Conservation (phyloP, 92 coral and sea anemone genomes). For the Zoanthus sociatus region DNA sequence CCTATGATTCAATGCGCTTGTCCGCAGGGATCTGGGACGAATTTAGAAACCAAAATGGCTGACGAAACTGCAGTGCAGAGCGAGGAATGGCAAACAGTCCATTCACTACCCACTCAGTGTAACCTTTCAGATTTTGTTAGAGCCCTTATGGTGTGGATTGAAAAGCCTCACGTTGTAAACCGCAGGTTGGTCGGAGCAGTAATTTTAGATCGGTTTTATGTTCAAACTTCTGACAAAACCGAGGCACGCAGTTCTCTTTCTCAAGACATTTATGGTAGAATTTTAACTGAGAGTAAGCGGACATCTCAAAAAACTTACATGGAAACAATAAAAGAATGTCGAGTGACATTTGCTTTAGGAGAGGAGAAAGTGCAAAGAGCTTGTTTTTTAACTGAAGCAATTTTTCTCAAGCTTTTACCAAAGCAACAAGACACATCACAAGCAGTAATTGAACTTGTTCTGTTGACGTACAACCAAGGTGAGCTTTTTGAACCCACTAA, state of each 20-base stretch:
- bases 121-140: conserved; percentile 63
- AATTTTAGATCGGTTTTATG: conserved; percentile 54
- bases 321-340: conserved; percentile 15
- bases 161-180: conserved; percentile 94
- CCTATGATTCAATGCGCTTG: too few relatives aligned
- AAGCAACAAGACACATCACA: conserved; percentile 65
- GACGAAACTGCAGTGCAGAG: conserved; percentile 37
- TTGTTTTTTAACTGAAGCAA: conserved; percentile 40
- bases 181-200: conserved; percentile 91
- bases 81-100: conserved; percentile 65
- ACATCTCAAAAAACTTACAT: neutral
- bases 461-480: conserved; percentile 57
- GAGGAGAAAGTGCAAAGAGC: neutral
- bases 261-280: conserved; percentile 12
- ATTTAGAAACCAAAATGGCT: conserved; percentile 80
- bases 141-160: conserved; percentile 92
- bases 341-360: neutral
- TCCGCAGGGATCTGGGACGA: conserved; percentile 5
- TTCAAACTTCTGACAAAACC: conserved; percentile 10
- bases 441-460: conserved; percentile 73
- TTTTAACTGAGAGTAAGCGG: neutral
- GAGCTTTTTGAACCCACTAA: neutral
- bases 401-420: conserved; percentile 82
- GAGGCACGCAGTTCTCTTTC: neutral
- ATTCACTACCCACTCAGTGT: conserved; percentile 56